phyloP scores from a whole-genome alignment of 1,140 invertebrate species.

The Calliopsis andreniformis region DNA sequence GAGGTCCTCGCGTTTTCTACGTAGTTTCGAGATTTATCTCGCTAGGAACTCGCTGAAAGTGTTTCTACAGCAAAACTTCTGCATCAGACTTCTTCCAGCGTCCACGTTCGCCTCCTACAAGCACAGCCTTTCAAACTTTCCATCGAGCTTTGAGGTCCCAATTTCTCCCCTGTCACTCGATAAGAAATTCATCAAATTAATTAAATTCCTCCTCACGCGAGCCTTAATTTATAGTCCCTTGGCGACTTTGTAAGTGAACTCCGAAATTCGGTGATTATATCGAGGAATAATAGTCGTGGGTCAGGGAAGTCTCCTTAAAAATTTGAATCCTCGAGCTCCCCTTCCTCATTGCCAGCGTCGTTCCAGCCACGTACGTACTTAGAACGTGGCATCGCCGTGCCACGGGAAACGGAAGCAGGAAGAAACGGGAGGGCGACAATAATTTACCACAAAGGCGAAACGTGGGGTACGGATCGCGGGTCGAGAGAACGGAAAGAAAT shows the following conservation, averaged over 20 bases:
- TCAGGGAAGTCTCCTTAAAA: not conserved
- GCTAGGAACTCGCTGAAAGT: constrained; percentile 15
- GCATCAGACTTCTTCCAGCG: not conserved
- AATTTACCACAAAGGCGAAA: constrained; percentile 51
- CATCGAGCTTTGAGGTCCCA: not conserved
- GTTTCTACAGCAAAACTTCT: constrained; percentile 18
- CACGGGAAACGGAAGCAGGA: constrained; percentile 34
- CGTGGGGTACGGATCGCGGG: constrained; percentile 2
- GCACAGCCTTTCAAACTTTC: not conserved
- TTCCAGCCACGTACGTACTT: constrained; percentile 10
- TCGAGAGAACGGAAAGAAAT: constrained; percentile 46
- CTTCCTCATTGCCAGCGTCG: not conserved
- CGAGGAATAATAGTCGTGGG: not conserved
- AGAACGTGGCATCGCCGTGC: not conserved
- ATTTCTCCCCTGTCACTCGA: no score
- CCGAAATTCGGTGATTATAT: not conserved
- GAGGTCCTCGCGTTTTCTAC: not conserved
- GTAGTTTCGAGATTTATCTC: not conserved
- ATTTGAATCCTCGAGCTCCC: not conserved
- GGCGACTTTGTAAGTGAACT: no score
- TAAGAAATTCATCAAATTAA: no score
- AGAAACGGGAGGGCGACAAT: constrained; percentile 23
- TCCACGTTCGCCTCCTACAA: constrained; percentile 10
- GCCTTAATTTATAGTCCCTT: no score
- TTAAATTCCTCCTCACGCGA: no score